These are phyloP conservation scores for Aurelia sp. DNA, from an alignment of 30 jellyfish, hydroid and myxozoan genomes.

Conservation along the genomic window DNA sequence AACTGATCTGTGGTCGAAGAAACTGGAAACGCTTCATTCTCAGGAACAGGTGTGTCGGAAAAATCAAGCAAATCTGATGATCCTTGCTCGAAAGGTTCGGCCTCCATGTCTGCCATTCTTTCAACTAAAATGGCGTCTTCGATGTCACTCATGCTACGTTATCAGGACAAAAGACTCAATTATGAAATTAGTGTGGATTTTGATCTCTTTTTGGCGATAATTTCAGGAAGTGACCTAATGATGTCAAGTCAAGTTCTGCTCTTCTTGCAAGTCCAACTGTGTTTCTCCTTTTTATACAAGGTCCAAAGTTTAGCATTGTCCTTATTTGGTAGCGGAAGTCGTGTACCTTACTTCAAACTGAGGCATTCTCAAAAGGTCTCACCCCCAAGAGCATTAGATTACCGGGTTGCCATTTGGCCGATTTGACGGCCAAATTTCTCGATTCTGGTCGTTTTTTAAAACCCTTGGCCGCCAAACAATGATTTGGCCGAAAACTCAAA, in stretches of 20 bases:
- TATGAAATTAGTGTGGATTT: neutral
- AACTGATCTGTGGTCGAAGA: constrained; percentile 74
- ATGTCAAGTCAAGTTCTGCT: too few species aligned
- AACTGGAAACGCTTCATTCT: constrained; percentile 58
- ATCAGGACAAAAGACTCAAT: neutral
- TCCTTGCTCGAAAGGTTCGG: constrained; percentile 46
- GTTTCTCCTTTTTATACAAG: neutral
- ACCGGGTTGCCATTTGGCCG: too few species aligned
- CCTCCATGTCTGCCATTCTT: constrained; percentile 62
- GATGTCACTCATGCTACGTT: constrained; percentile 49
- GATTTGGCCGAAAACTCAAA: too few species aligned
- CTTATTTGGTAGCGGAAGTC: constrained; percentile 21
- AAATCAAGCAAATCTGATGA: constrained; percentile 39
- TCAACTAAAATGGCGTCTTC: constrained; percentile 68
- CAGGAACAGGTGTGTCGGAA: constrained; percentile 49
- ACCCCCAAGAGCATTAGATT: too few species aligned
- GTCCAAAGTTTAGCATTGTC: constrained; percentile 28
- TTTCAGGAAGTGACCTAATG: neutral
- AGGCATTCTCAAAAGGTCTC: too few species aligned
- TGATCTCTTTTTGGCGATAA: neutral
- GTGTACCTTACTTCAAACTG: too few species aligned
- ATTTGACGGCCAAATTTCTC: too few species aligned
- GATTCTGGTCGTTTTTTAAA: too few species aligned
- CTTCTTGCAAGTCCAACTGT: neutral
- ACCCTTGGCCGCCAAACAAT: too few species aligned